Conservation (phyloP, 2,888 invertebrate species). For the Harpagoxenus sublaevis region DNA sequence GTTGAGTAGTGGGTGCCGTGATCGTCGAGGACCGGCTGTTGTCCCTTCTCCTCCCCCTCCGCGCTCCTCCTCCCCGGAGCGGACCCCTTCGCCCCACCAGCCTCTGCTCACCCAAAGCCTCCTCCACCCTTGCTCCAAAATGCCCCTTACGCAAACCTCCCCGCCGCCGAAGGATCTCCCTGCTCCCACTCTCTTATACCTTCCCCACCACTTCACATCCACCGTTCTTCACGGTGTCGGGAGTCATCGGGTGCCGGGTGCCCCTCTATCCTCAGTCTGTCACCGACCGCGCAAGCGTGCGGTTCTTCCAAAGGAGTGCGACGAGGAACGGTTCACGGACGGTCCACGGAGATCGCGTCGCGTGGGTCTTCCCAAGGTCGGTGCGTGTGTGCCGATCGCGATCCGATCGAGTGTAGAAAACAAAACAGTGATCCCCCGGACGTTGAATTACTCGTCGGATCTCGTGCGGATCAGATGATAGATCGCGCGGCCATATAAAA, state of each 20-base stretch:
- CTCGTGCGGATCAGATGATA: slow-evolving; percentile 26
- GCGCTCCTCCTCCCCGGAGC: slow-evolving; percentile 24
- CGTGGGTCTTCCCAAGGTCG: slow-evolving; percentile 26
- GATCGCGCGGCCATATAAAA: slow-evolving; percentile 5
- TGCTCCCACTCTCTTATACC: slow-evolving; percentile 66
- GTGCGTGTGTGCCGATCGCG: slow-evolving; percentile 4
- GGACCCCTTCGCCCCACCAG: slow-evolving; percentile 47
- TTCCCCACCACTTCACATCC: slow-evolving; percentile 61
- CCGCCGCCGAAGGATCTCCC: slow-evolving; percentile 63
- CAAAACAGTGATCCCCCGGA: background rate
- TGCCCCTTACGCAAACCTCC: slow-evolving; percentile 61
- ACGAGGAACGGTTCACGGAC: background rate
- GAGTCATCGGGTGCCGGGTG: slow-evolving; percentile 77
- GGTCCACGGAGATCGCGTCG: slow-evolving; percentile 24
- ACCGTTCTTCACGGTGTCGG: slow-evolving; percentile 74
- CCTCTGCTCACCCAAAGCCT: slow-evolving; percentile 42
- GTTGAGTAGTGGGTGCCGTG: slow-evolving; percentile 78
- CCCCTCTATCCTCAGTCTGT: slow-evolving; percentile 80
- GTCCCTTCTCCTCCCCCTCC: slow-evolving; percentile 61
- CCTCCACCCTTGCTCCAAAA: slow-evolving; percentile 56
- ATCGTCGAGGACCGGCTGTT: slow-evolving; percentile 83
- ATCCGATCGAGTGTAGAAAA: slow-evolving; percentile 3
- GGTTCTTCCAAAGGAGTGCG: slow-evolving; percentile 64
- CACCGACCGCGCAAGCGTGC: slow-evolving; percentile 84
- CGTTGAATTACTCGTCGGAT: background rate